Evolutionary conservation across 2,797 vertebrate species (phyloP), one percentile per base, ranked within the genome.

Genomic region (Psittacula derbiana): DNA sequence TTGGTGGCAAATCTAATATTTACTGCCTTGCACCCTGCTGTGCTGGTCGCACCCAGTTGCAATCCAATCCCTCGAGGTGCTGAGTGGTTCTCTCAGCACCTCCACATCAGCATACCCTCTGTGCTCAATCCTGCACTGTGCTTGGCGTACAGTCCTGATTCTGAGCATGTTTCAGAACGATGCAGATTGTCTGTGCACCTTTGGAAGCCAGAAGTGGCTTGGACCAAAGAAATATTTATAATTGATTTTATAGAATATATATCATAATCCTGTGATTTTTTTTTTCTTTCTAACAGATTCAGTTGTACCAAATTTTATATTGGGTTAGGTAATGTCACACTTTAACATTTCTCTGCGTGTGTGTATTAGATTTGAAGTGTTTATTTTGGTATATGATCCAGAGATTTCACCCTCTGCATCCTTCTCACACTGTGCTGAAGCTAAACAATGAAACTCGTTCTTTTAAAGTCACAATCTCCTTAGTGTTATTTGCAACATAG

Each of bases 381-480:
- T 95, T 96, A 65, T 95, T 96, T 96, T 95, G 94, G 74, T 96
- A 92, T 90, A 84, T 12, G 74, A 96, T 80, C 90, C 78, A 61
- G 74, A 93, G 64, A 66, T 87, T 96, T 93, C 53, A 71, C 80
- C 44, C 90, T 94, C 76, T 92, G 62, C 73, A 93, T 81, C 92
- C 75, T 73, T 81, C 64, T 95, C 18, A 44, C 86, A 61, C 90
- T 76, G 60, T 33, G 78, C 64, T 62, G 36, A 80, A 93, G 57
- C 50, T 69, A 82, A 95, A 93, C 49, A 93, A 71, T 83, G 58
- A 85, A 94, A 69, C 49, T 69, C 1, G 1, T 62, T 90, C 69
- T 72, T 89, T 92, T 83, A 92, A 95, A 95, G 65, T 74, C 84
- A 83, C 74, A 82, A 72, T 67, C 74, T 89, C 69, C 53, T 73